Percentiles rank a stretch among this genome's conserved stretches.
phyloP scores from a whole-genome alignment of 2,113 vertebrate species.

The Euleptes europaea region DNA sequence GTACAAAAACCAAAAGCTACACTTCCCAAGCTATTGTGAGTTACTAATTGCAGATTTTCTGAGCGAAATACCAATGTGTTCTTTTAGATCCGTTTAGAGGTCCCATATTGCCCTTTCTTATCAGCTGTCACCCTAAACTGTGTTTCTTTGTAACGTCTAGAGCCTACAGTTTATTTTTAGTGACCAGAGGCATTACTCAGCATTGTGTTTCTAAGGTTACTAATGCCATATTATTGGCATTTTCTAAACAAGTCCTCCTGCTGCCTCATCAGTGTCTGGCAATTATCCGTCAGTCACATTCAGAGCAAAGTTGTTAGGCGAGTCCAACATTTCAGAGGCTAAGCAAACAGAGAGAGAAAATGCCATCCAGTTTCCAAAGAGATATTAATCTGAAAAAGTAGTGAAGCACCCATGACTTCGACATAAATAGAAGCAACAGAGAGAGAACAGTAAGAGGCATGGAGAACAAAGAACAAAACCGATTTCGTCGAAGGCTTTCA shows the following conservation, averaged over 20 bases:
- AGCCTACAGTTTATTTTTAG: slow-evolving; percentile 21
- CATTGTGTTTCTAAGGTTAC: neutral
- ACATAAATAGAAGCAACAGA: neutral
- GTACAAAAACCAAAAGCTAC: neutral
- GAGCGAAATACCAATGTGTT: neutral
- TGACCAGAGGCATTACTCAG: neutral
- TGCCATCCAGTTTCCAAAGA: slow-evolving; percentile 1
- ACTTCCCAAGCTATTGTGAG: slow-evolving; percentile 14
- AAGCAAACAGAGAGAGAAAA: neutral
- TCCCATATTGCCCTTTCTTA: neutral
- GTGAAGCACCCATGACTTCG: neutral
- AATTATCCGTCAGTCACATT: neutral
- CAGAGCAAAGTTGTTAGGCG: neutral
- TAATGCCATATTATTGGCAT: neutral
- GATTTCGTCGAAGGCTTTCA: too few species aligned
- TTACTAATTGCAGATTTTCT: neutral
- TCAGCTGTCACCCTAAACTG: neutral
- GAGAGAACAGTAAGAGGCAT: neutral
- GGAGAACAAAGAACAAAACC: neutral
- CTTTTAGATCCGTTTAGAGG: neutral
- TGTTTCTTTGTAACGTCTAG: neutral
- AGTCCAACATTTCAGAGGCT: neutral
- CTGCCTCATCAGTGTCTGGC: slow-evolving; percentile 1
- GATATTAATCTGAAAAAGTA: slow-evolving; percentile 8
- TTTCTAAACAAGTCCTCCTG: slow-evolving; percentile 25